Conservation (phyloP, 2,888 invertebrate genomes). For the Eristalis intricaria region DNA sequence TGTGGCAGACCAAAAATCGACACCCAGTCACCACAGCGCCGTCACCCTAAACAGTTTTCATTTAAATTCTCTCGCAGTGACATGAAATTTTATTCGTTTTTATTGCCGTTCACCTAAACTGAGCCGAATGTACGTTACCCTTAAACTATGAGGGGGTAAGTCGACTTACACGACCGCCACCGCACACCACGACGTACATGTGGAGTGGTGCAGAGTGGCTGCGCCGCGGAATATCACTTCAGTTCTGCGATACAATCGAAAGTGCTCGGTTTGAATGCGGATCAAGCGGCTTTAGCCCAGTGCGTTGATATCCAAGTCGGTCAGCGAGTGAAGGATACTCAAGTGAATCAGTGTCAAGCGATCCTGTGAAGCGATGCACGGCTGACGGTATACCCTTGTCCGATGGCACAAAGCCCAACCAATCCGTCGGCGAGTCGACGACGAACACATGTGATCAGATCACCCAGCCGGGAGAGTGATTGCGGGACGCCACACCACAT, state of each 20-base stretch:
- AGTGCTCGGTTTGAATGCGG: constrained; percentile 62
- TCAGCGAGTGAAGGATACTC: background rate
- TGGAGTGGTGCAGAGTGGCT: constrained; percentile 18
- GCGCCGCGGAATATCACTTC: constrained; percentile 33
- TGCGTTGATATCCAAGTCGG: background rate
- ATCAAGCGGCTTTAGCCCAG: background rate
- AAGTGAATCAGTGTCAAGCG: background rate
- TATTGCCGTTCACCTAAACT: constrained; percentile 11
- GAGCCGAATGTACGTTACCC: constrained; percentile 30
- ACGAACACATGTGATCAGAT: background rate
- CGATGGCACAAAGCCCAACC: background rate
- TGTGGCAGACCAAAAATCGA: background rate
- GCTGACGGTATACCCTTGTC: background rate
- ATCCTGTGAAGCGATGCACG: background rate
- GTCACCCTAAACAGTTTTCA: constrained; percentile 34
- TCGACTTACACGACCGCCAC: constrained; percentile 32
- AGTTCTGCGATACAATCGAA: constrained; percentile 67
- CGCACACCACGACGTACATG: constrained; percentile 13
- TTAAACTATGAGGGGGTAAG: constrained; percentile 53
- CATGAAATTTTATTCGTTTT: constrained; percentile 4
- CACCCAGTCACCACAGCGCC: background rate
- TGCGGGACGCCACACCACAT: constrained; percentile 44
- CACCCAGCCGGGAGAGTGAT: background rate
- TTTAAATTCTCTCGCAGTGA: constrained; percentile 6
- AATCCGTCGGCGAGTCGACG: background rate